Evolutionary conservation across 37 sponge, comb jelly and placozoan genomes (phyloP).

Genomic region (Petrosia ficiformis): DNA sequence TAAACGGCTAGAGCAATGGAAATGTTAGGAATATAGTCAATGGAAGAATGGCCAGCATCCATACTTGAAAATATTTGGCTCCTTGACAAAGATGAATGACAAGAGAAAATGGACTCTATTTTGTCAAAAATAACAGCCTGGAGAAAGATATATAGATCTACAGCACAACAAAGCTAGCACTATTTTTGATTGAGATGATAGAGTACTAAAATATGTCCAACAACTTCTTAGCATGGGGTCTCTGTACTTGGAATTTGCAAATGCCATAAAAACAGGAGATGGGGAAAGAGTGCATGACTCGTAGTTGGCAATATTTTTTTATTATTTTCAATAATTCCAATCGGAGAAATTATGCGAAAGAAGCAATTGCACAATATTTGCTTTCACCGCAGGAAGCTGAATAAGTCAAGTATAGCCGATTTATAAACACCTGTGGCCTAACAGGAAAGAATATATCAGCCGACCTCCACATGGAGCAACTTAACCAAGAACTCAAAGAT

Average conservation of each 20-base stretch:
- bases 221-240: conserved; percentile 22
- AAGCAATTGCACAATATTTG: conserved; percentile 1
- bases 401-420: conserved; percentile 23
- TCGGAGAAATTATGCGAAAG: conserved; percentile 24
- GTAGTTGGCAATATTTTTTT: conserved; percentile 19
- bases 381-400: conserved; percentile 3
- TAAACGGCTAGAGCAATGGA: neutral
- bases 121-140: neutral
- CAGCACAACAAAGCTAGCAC: neutral
- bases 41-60: neutral
- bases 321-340: conserved; percentile 18
- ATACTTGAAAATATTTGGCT: neutral
- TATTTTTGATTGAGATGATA: conserved; percentile 3
- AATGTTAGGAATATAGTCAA: neutral
- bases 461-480: conserved; percentile 34
- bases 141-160: conserved; percentile 1
- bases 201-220: conserved; percentile 3
- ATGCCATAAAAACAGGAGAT: conserved; percentile 39
- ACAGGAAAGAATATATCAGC: conserved; percentile 18
- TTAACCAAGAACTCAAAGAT: conserved; percentile 4
- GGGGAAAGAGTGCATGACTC: conserved; percentile 21
- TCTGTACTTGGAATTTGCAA: conserved; percentile 31
- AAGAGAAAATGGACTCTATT: conserved; percentile 5
- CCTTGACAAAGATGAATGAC: conserved; percentile 3
- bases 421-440: conserved; percentile 19